A percentile compares a stretch with the other conserved stretches of the same genome.
Conservation (phyloP, 2,797 vertebrate genomes). For the Clarias platycephalus region DNA sequence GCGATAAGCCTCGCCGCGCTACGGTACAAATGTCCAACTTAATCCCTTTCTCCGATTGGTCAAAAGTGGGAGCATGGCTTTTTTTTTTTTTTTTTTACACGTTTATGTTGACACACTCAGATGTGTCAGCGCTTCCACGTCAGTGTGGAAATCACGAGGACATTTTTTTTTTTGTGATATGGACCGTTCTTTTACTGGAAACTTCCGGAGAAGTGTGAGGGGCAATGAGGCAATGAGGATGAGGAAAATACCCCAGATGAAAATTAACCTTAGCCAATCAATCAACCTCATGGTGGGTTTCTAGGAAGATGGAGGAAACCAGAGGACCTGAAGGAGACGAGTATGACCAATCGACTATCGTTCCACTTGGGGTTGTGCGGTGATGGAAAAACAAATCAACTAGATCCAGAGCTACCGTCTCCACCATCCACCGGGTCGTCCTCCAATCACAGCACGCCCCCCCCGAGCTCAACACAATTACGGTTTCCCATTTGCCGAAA, state of each 20-base stretch:
- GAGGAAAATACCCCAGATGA: too few species aligned
- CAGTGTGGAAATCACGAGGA: too few species aligned
- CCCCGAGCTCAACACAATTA: not conserved
- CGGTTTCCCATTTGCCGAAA: not conserved
- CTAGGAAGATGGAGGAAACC: not conserved
- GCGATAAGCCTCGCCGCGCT: not conserved
- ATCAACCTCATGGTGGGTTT: not conserved
- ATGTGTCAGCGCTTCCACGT: too few species aligned
- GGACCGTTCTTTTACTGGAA: too few species aligned
- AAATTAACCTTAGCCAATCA: not conserved
- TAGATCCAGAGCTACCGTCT: not conserved
- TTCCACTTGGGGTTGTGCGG: not conserved
- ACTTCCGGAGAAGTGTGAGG: too few species aligned
- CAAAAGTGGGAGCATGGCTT: not conserved
- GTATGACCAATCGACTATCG: not conserved
- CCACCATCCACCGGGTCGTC: not conserved
- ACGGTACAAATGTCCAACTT: too few species aligned
- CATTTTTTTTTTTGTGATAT: too few species aligned
- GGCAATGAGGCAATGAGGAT: too few species aligned
- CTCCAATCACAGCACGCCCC: not conserved
- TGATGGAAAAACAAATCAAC: not conserved
- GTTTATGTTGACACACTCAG: not conserved
- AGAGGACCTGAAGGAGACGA: not conserved
- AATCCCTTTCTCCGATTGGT: not conserved
- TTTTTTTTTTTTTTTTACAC: not conserved